Evolutionary conservation across 2,797 vertebrate genomes (phyloP).

Genomic region (Sebastes minor): DNA sequence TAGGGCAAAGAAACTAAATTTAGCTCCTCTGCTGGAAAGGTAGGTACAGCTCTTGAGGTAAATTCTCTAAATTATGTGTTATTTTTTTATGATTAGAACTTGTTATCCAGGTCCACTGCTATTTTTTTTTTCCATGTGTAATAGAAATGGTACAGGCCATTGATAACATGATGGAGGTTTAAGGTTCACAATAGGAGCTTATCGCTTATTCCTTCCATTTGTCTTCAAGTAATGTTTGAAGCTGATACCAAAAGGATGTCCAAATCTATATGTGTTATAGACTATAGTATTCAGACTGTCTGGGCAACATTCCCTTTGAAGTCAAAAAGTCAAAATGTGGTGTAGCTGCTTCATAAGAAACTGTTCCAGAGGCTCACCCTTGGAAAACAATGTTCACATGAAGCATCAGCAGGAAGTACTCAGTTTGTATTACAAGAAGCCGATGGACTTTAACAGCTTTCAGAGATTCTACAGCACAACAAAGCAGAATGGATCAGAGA

Average conservation of each 20-base stretch:
- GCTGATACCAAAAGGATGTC: not conserved
- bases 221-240: not conserved
- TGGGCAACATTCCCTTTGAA: not conserved
- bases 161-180: not conserved
- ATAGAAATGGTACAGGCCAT: not conserved
- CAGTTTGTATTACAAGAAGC: not conserved
- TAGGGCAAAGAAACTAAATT: not conserved
- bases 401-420: not conserved
- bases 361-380: not conserved
- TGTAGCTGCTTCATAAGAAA: not conserved
- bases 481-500: slow-evolving; percentile 5
- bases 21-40: not conserved
- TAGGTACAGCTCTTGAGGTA: not conserved
- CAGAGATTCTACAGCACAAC: not conserved
- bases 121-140: not conserved
- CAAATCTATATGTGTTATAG: not conserved
- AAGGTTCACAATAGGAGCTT: not conserved
- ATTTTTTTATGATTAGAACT: not conserved
- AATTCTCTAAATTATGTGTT: not conserved
- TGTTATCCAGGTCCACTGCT: not conserved
- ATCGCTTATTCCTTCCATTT: not conserved
- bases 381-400: slow-evolving; percentile 13
- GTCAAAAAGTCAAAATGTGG: not conserved
- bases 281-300: not conserved
- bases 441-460: not conserved